Base-by-base conservation (phyloP, 2,797 vertebrate species). In the Cynopterus sphinx region DNA sequence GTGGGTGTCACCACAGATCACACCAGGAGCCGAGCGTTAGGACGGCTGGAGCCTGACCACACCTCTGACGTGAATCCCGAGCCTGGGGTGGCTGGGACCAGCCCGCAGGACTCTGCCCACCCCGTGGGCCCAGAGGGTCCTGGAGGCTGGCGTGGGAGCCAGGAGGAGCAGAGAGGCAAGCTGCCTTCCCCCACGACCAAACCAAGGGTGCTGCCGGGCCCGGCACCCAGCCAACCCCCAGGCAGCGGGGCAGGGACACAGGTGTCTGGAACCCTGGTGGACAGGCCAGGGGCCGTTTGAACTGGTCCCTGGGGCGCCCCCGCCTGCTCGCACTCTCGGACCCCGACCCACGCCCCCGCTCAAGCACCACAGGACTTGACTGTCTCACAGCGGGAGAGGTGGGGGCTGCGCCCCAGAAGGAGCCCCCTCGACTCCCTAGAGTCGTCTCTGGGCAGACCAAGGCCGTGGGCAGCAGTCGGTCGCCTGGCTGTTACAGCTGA, bases 111-210 rank as follows among this genome's bases (percentile, higher is more conserved):
- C 46, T 1, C 17, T 28, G 49, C 33, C 33, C 15, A 11, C 43
- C 79, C 53, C 9, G 1, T 7, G 3, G 17, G n/a, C 21, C 28
- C 0, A 6, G 1, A 28, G 65, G 22, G 15, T 33, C 39, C 53
- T 28, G 39, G 65, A 13, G 19, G 36, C 31, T 46, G 8, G 26
- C 2, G 0, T 1, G 0, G 39, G 39, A 63, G 21, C 63, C 31
- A 11, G 33, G 57, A 13, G 31, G 57, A 57, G 43, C 5, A 33
- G 79, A 82, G 53, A 79, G 91, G 99, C 98, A 98, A 99, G 99
- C 96, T 98, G 98, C 99, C 99, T 99, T 99, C 99, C 99, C 98
- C 99, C 99, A 98, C 99, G 99, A 99, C 99, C 99, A 99, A 99
- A 99, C 98, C 97, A 98, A 98, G 98, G 99, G 99, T 98, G 99